Percentiles rank a stretch among this genome's conserved stretches.
Evolutionary conservation across 2,797 vertebrate species (phyloP).

Genomic region (Enteromius radiatus): DNA sequence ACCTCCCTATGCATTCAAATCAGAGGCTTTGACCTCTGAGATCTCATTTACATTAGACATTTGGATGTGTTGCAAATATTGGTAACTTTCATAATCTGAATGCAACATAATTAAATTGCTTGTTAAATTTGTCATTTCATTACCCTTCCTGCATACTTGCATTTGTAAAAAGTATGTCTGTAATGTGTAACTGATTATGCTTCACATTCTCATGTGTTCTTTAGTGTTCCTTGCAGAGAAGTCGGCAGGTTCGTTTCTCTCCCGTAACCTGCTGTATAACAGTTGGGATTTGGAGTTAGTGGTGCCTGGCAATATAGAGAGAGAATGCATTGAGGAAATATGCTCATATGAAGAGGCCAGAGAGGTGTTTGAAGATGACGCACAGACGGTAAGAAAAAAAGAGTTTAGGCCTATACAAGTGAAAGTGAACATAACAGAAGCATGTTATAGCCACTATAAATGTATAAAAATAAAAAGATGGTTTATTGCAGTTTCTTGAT

Average conservation of each 20-base stretch:
- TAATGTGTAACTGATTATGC: conserved; percentile 19
- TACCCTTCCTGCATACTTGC: not conserved
- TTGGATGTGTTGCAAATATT: not conserved
- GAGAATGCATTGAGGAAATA: conserved; percentile 84
- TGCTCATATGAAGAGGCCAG: conserved; percentile 88
- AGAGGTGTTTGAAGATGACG: conserved; percentile 83
- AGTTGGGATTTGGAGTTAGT: conserved; percentile 89
- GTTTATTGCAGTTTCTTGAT: not conserved
- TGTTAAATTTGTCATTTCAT: not conserved
- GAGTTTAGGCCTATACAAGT: not conserved
- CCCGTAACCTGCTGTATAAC: conserved; percentile 83
- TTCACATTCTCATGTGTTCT: conserved; percentile 37
- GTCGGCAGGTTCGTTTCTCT: conserved; percentile 79
- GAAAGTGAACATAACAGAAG: not conserved
- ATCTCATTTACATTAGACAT: not conserved
- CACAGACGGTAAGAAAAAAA: conserved; percentile 70
- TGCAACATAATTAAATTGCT: not conserved
- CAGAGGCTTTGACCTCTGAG: not conserved
- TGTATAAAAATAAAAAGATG: not conserved
- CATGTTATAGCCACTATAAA: not conserved
- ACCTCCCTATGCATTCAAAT: not conserved
- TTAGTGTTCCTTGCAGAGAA: conserved; percentile 74
- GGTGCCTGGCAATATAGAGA: conserved; percentile 74
- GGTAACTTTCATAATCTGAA: not conserved
- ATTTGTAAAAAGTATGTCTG: conserved; percentile 10